These are phyloP conservation scores for Karalla daura DNA, from an alignment of 2,797 vertebrate genomes.

Conservation along the genomic window DNA sequence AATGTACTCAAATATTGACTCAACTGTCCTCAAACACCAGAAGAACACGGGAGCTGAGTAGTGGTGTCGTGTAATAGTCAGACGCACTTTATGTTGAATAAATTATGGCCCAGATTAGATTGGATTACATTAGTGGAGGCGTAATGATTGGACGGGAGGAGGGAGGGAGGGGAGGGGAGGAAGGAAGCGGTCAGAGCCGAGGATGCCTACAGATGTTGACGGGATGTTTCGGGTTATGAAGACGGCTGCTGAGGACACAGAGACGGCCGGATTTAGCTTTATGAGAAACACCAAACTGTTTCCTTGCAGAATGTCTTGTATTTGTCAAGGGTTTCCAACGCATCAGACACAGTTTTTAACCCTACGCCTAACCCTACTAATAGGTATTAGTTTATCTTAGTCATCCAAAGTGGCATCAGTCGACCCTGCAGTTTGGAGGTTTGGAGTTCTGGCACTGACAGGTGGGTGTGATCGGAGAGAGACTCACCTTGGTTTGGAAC, in stretches of 20 bases:
- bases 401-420: no score
- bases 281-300: no score
- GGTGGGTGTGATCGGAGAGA: not conserved
- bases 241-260: not conserved
- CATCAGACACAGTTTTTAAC: no score
- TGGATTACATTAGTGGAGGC: slow-evolving; percentile 45
- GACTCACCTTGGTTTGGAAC: slow-evolving; percentile 92
- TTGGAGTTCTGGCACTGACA: no score
- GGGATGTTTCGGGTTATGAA: not conserved
- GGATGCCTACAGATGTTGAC: not conserved
- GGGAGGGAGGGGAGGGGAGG: slow-evolving; percentile 4
- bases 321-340: no score
- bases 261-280: no score
- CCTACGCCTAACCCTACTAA: no score
- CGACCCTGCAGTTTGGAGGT: no score
- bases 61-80: slow-evolving; percentile 20
- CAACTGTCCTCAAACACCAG: slow-evolving; percentile 43
- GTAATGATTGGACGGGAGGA: slow-evolving; percentile 43
- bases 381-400: no score
- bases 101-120: slow-evolving; percentile 60
- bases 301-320: no score
- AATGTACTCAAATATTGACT: slow-evolving; percentile 61
- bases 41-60: slow-evolving; percentile 36
- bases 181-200: not conserved
- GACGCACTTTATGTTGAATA: slow-evolving; percentile 48